Percentiles rank a stretch among this genome's conserved stretches.
Evolutionary conservation across 1,140 invertebrate genomes (phyloP).

Genomic region (Eufriesea mexicana): DNA sequence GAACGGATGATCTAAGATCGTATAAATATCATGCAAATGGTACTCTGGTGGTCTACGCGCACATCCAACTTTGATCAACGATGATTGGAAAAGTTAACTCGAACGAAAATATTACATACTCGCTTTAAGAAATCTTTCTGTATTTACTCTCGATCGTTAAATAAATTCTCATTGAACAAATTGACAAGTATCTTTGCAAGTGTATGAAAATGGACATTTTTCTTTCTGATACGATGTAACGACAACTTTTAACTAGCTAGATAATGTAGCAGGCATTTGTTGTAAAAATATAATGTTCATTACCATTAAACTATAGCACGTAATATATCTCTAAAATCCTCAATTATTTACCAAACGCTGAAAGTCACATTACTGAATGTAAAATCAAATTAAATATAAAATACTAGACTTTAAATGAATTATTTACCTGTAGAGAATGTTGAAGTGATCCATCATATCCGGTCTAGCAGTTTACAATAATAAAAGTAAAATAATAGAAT

Average conservation of each 20-base stretch:
- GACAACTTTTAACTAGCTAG: neutral
- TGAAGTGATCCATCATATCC: slow-evolving; percentile 54
- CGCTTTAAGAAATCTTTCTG: neutral
- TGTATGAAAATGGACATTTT: too few relatives aligned
- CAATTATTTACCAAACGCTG: slow-evolving; percentile 19
- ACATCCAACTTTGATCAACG: slow-evolving; percentile 55
- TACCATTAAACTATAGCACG: neutral
- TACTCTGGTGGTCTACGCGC: slow-evolving; percentile 15
- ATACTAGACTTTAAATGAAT: slow-evolving; percentile 31
- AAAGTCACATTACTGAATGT: slow-evolving; percentile 28
- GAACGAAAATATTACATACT: neutral
- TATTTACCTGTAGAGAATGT: slow-evolving; percentile 54
- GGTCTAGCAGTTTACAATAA: slow-evolving; percentile 52
- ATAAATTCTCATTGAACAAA: neutral
- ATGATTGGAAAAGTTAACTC: slow-evolving; percentile 20
- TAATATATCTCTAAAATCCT: slow-evolving; percentile 1
- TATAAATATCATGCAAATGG: slow-evolving; percentile 25
- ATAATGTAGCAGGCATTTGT: slow-evolving; percentile 13
- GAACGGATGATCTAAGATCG: neutral
- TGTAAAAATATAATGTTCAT: slow-evolving; percentile 4
- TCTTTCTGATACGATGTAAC: neutral
- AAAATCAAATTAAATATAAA: slow-evolving; percentile 33
- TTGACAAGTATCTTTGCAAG: too few relatives aligned
- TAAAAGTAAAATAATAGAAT: slow-evolving; percentile 53
- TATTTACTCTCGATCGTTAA: neutral